Base-by-base conservation (phyloP, 1,140 invertebrate species). In the Drosophila hydei region DNA sequence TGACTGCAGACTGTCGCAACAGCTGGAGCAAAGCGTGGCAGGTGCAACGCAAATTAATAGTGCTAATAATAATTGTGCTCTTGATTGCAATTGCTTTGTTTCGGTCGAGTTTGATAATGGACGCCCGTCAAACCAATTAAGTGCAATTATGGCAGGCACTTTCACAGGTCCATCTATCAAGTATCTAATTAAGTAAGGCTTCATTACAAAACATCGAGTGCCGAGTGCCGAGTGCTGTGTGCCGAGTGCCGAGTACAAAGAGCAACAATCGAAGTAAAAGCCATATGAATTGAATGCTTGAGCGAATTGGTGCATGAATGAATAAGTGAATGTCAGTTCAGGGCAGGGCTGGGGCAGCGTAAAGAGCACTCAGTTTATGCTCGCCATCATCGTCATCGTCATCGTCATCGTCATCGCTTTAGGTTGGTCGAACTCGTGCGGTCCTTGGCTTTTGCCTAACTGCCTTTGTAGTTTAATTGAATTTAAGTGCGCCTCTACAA, bases 381-480 rank as follows among this genome's bases (percentile, higher is more conserved):
- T 25, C 14, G 14, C 21, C 23, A 25, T 9, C 12, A 27, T 56
- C 51, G 50, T 27, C 36, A 42, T 52, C 38, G 30, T 40, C 54
- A 48, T 21, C 55, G 48, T 19, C 33, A 48, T 48, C 52, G 52
- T 21, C 27, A 55, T 45, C 54, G 40, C 19, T 33, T 27, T 51
- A 45, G 16, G 25, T 38, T 72, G 51, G 75, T 62, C 71, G 74
- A 55, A 71, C 60, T 64, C 64, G 59, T 78, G 74, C 68, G 74
- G 78, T 73, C 19, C 51, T 54, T 59, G 50, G 36, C 75, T 79
- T 65, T 67, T 75, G 62, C 75, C 72, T 64, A 69, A 75, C 74
- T 75, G 81, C 81, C 81, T 87, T 87, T 87, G 81, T 81, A 81
- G 77, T 77, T 87, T 87, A 87, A 87, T 87, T 87, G 83, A 87